Evolutionary conservation across 2,797 vertebrate genomes (phyloP).

Genomic region (Muscicapa comitata): DNA sequence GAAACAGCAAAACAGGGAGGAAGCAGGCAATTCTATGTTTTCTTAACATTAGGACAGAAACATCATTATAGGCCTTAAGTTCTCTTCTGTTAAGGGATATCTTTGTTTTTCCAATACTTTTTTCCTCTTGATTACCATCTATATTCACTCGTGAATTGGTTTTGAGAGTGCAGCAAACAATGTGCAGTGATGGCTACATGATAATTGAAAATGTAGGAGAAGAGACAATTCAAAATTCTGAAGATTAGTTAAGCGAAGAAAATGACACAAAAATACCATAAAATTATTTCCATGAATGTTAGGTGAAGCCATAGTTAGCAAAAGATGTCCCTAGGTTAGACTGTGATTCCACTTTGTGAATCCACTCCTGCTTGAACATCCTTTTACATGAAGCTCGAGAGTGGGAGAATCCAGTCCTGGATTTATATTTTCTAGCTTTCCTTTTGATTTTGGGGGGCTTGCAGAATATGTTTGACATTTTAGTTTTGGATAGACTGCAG

Average conservation of each 20-base stretch:
- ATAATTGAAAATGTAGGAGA: not conserved
- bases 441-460: not conserved
- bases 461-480: not conserved
- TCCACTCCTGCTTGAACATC: not conserved
- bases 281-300: not conserved
- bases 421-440: not conserved
- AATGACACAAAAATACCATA: not conserved
- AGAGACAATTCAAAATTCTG: not conserved
- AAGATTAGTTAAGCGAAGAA: not conserved
- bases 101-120: not conserved
- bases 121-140: not conserved
- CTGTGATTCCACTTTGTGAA: not conserved
- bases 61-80: not conserved
- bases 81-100: not conserved
- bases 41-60: not conserved
- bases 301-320: not conserved
- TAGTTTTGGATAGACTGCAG: not conserved
- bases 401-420: not conserved
- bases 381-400: not conserved
- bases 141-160: not conserved
- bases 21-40: not conserved
- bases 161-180: not conserved
- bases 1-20: not conserved
- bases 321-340: not conserved
- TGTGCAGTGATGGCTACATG: not conserved